Percentiles rank a stretch among this genome's conserved stretches.
Conservation (phyloP, 2,797 vertebrate species). For the Amniataba percoides region DNA sequence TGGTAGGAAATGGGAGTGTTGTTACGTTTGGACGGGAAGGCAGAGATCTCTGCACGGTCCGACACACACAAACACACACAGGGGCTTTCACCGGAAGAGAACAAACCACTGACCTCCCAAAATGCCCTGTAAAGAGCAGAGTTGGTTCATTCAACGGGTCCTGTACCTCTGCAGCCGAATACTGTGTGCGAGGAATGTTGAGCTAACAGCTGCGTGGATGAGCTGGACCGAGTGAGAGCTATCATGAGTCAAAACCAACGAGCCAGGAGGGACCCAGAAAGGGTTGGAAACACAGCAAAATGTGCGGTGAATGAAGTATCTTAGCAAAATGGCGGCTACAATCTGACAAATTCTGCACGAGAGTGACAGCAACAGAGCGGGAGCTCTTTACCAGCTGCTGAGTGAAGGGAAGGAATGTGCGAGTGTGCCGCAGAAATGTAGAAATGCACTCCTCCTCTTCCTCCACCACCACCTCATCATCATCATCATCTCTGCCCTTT, state of each 20-base stretch:
- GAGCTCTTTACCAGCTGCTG: slow-evolving; percentile 65
- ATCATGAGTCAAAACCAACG: slow-evolving; percentile 12
- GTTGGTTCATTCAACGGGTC: slow-evolving; percentile 38
- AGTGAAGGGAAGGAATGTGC: slow-evolving; percentile 78
- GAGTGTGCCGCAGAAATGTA: slow-evolving; percentile 64
- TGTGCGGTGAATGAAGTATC: slow-evolving; percentile 11
- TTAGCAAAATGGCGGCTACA: slow-evolving; percentile 53
- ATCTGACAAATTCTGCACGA: slow-evolving; percentile 77
- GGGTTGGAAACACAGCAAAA: slow-evolving; percentile 12
- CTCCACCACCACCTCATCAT: slow-evolving; percentile 34
- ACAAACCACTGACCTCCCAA: slow-evolving; percentile 38
- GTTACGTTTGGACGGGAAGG: slow-evolving; percentile 64
- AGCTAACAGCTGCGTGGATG: slow-evolving; percentile 41
- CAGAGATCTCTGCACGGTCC: slow-evolving; percentile 38
- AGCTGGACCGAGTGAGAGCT: slow-evolving; percentile 1
- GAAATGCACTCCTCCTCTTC: slow-evolving; percentile 61
- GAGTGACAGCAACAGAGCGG: slow-evolving; percentile 70
- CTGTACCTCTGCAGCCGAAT: slow-evolving; percentile 29
- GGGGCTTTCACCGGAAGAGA: slow-evolving; percentile 40
- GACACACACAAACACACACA: slow-evolving; percentile 25
- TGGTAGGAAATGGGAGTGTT: slow-evolving; percentile 71
- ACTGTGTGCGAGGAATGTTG: slow-evolving; percentile 47
- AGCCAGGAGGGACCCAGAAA: slow-evolving; percentile 14
- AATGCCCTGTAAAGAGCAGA: slow-evolving; percentile 23
- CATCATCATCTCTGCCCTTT: slow-evolving; percentile 60